Conservation (phyloP, 1,140 invertebrate genomes). For the Drosophila novamexicana region DNA sequence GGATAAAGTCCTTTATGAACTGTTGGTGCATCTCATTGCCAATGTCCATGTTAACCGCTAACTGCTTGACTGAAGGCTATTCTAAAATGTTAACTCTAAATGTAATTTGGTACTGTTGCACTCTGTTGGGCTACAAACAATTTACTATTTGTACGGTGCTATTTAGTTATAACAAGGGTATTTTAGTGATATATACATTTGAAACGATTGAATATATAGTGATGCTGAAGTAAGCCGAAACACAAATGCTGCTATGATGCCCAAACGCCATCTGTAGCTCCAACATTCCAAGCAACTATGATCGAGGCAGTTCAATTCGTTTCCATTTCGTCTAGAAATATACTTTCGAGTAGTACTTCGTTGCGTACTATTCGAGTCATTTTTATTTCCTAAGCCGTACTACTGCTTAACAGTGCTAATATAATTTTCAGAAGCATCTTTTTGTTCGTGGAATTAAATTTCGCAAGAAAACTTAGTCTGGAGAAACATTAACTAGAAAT, state of each 20-base stretch:
- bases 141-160: constrained; percentile 44
- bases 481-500: too few relatives aligned
- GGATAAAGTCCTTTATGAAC: constrained; percentile 28
- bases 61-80: background rate
- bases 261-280: background rate
- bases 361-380: too few relatives aligned
- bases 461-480: too few relatives aligned
- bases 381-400: too few relatives aligned
- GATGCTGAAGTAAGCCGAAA: constrained; percentile 24
- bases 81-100: constrained; percentile 16
- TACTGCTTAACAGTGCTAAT: too few relatives aligned
- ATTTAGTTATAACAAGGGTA: constrained; percentile 26
- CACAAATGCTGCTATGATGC: constrained; percentile 27
- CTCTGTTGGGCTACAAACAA: constrained; percentile 57
- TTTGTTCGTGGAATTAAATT: too few relatives aligned
- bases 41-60: constrained; percentile 12
- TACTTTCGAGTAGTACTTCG: too few relatives aligned
- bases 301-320: background rate
- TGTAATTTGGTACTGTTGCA: constrained; percentile 49
- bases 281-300: constrained; percentile 3
- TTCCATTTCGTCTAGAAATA: background rate
- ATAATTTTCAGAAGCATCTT: too few relatives aligned
- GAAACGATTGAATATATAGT: constrained; percentile 23
- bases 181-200: constrained; percentile 35
- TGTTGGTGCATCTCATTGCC: constrained; percentile 20